These are phyloP conservation scores for Menidia beryllina DNA, from an alignment of 2,113 vertebrate genomes.

Conservation along the genomic window DNA sequence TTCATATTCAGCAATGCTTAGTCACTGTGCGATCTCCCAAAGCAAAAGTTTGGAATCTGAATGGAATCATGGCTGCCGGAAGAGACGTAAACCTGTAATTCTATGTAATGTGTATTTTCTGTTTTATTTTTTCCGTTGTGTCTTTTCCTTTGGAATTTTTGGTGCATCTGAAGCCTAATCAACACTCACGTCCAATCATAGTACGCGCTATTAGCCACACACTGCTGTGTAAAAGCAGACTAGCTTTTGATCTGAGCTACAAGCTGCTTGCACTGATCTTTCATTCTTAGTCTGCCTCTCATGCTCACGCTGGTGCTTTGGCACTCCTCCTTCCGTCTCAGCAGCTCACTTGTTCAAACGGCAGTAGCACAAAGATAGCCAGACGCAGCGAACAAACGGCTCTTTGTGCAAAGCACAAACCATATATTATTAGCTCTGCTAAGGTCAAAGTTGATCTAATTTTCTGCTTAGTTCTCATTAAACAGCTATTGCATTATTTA, in stretches of 20 bases:
- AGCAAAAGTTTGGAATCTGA: neutral
- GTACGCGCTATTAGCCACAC: too few species aligned
- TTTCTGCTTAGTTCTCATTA: slow-evolving; percentile 86
- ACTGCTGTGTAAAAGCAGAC: neutral
- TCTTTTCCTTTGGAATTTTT: too few species aligned
- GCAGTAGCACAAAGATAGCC: slow-evolving; percentile 62
- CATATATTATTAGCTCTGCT: slow-evolving; percentile 79
- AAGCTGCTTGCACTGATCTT: slow-evolving; percentile 12
- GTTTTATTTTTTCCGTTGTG: too few species aligned
- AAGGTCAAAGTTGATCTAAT: slow-evolving; percentile 86
- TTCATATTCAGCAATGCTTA: neutral
- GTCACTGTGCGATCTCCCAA: neutral
- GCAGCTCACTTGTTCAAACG: slow-evolving; percentile 49
- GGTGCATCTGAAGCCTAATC: too few species aligned
- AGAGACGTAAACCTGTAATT: too few species aligned
- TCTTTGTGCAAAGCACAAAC: slow-evolving; percentile 78
- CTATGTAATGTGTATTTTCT: too few species aligned
- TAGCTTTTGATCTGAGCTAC: slow-evolving; percentile 3
- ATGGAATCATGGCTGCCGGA: too few species aligned
- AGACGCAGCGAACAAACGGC: slow-evolving; percentile 60
- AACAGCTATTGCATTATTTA: slow-evolving; percentile 86
- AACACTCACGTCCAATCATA: too few species aligned
- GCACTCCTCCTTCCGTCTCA: slow-evolving; percentile 36
- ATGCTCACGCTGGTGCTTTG: slow-evolving; percentile 16
- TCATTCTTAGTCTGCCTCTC: slow-evolving; percentile 26